Evolutionary conservation across 2,113 vertebrate genomes (phyloP), one percentile per base, ranked within the genome.

Genomic region (Spheniscus mendiculus): DNA sequence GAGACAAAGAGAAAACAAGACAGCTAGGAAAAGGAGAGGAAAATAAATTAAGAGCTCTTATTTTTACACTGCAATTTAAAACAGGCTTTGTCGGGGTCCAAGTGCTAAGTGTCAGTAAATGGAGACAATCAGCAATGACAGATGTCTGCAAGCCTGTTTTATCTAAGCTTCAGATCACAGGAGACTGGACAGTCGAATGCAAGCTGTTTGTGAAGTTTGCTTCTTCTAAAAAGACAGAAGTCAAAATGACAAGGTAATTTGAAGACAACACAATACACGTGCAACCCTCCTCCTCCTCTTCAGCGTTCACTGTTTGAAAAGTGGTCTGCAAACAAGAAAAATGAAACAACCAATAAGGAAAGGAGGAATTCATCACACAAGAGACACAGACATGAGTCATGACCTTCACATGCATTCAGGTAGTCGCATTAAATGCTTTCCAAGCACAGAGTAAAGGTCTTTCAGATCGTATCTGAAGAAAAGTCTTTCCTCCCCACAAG

Each of bases 141-240:
- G 53, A 83, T 22, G 45, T 77, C 65, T 86, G 62, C 81, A 86
- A 83, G 71, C 18, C 62, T 44, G 26, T 79, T 95, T 90, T 73
- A 94, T 73, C 91, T 62, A 73, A 81, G 15, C 45, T 88, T 87
- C 59, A 87, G 62, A 91, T 89, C 78, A 91, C 58, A 85, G 70
- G 67, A 90, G 67, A 34, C 5, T 66, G 61, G 34, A 81, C 18
- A 87, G 61, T 76, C 58, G 62, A 93, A 93, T 36, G 29, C 56
- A 92, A 93, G 69, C 71, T 25, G 45, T 58, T 91, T 77, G n/a
- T 59, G 38, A 84, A 87, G 66, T 80, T 7, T 73, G 25, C 22
- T 69, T 32, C 77, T 80, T 77, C 82, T 72, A 61, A 58, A 94
- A 65, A 90, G 77, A 71, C 65, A 89, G 61, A 95, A 96, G 93